These are phyloP conservation scores for Paradoxurus hermaphroditus DNA, from an alignment of 2,113 vertebrate species.

Conservation along the genomic window DNA sequence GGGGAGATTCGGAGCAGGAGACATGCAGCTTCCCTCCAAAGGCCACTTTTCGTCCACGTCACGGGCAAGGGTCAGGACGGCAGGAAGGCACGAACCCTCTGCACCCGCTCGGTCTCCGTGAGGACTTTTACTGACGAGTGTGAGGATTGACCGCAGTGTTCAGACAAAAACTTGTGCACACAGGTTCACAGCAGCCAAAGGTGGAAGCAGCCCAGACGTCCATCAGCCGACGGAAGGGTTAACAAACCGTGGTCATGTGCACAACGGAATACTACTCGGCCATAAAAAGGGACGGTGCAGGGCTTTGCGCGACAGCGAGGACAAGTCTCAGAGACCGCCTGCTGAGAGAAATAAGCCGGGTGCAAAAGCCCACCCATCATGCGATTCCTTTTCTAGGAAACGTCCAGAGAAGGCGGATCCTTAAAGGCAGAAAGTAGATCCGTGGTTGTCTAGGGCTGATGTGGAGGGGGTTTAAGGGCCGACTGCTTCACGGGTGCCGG, in stretches of 20 bases:
- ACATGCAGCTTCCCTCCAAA: not conserved
- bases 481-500: accelerated
- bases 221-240: not conserved
- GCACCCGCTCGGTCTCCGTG: not conserved
- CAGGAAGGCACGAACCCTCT: not conserved
- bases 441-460: not conserved
- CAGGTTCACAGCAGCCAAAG: not conserved
- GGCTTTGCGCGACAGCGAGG: too few species aligned
- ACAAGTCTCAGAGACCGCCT: not conserved
- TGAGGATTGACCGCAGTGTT: not conserved
- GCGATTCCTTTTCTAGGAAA: not conserved
- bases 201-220: not conserved
- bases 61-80: not conserved
- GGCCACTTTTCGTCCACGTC: not conserved
- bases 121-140: not conserved
- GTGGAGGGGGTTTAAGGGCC: too few species aligned
- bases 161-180: not conserved
- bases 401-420: not conserved
- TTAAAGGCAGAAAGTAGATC: not conserved
- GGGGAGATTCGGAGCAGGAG: too few species aligned
- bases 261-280: not conserved
- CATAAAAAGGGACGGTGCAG: not conserved
- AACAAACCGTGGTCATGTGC: too few species aligned
- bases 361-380: accelerated
- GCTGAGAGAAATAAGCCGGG: not conserved